Percentiles rank a stretch among this genome's conserved stretches.
phyloP scores from a whole-genome alignment of 1,140 invertebrate genomes.

The Eumaeus atala region DNA sequence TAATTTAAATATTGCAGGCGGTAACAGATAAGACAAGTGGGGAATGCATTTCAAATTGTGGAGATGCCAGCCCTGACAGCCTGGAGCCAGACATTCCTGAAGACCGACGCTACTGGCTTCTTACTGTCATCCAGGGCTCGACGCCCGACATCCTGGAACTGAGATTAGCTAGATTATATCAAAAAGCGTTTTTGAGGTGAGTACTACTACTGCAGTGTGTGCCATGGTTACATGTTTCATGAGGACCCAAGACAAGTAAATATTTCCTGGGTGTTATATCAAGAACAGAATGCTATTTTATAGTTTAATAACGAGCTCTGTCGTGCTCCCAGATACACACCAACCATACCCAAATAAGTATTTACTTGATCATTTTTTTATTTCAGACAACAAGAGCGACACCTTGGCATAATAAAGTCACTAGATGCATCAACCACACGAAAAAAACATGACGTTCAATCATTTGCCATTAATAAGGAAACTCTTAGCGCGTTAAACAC shows the following conservation, averaged over 20 bases:
- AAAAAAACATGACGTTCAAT: slow-evolving; percentile 67
- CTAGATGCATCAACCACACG: slow-evolving; percentile 54
- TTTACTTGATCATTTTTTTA: neutral
- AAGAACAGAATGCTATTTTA: too few species aligned
- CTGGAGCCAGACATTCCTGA: slow-evolving; percentile 62
- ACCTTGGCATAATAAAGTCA: slow-evolving; percentile 78
- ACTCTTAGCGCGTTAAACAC: slow-evolving; percentile 33
- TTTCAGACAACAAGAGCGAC: slow-evolving; percentile 80
- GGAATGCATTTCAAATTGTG: slow-evolving; percentile 60
- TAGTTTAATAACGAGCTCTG: too few species aligned
- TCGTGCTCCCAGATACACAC: too few species aligned
- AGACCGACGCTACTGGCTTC: slow-evolving; percentile 83
- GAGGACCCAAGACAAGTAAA: too few species aligned
- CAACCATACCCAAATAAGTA: too few species aligned
- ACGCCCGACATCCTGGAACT: slow-evolving; percentile 75
- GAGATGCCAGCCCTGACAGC: slow-evolving; percentile 49
- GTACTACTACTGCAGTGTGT: neutral
- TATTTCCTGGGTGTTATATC: too few species aligned
- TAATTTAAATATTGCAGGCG: slow-evolving; percentile 34
- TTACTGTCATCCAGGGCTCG: slow-evolving; percentile 81
- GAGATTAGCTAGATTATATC: slow-evolving; percentile 77
- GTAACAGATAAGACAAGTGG: slow-evolving; percentile 62
- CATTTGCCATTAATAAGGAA: slow-evolving; percentile 57
- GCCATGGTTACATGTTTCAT: too few species aligned
- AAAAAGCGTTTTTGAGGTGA: slow-evolving; percentile 78